Base-by-base conservation (phyloP, 2,888 invertebrate species). In the Artemia sp. region DNA sequence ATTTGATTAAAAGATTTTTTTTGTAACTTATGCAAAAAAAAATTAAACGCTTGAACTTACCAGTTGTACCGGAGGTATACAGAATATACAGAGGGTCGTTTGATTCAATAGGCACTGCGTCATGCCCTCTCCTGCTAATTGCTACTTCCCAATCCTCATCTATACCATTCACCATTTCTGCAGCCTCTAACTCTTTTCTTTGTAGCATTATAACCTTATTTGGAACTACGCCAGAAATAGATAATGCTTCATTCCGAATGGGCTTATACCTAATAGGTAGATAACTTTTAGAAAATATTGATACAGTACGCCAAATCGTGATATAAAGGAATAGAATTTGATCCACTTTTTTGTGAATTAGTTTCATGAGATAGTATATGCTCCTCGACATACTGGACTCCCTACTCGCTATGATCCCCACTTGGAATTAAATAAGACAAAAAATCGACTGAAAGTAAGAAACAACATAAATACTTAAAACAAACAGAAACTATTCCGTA, bases 11-110 rank as follows among this genome's bases (percentile, higher is more conserved):
- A 24, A 4, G 2, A 3, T 24, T 3, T 3, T 24, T 24, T 24
- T 24, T 3, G 24, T 4, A 24, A 4, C 4, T 24, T 24, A 24
- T 24, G 24, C 2, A 24, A 24, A 24, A n/a, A 11, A 69, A 64
- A 38, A 24, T 19, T 8, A 58, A 58, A 52, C 12, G 14, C 14
- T 14, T 51, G 38, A 51, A 24, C 68, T 76, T 80, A 82, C 86
- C 86, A 71, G 87, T 87, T n/a, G 87, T 87, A 72, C 91, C 91
- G 4, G 94, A 94, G 0, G 95, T 95, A 77, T 95, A 94, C 7
- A 95, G 81, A 72, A 95, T 87, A 76, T 95, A 95, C 10, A 94
- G 79, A 0, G 94, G 92, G 75, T 93, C 89, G 75, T 90, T 92
- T 1, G 94, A 88, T 75, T 90, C 88, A 0, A 92, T 86, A 0